Base-by-base conservation (phyloP, 2,888 invertebrate genomes). In the Rhodophaea formosa region DNA sequence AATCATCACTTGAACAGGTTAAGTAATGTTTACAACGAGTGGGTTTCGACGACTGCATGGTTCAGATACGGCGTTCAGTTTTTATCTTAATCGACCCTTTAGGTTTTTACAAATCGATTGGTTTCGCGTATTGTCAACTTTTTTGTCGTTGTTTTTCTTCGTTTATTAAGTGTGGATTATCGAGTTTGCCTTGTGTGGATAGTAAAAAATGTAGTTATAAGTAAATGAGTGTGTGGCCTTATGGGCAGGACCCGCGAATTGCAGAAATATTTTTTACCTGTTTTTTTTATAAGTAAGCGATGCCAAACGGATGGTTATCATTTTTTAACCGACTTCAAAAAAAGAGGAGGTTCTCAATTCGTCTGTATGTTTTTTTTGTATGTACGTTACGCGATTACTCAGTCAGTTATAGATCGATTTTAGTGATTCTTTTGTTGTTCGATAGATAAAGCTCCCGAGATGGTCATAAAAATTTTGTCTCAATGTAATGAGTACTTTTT, bases 1-100 rank as follows among this genome's bases (percentile, higher is more conserved):
- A 80, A 77, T 82, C 76, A 74, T 72, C 69, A 75, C 78, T 80
- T 79, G 47, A 74, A 82, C 78, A 80, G 79, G 77, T 82, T 82
- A 77, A 72, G 78, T 74, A 82, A 80, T 74, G 75, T 72, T 75
- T 70, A 69, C 64, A 62, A 61, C 56, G 59, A 45, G 46, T 47
- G 56, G 49, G 49, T 56, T 49, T 39, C 29, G 49, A 42, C 39
- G 16, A 56, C 56, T 56, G 39, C 42, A n/a, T 47, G 23, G 12
- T 23, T 29, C 29, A 7, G 49, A 5, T 14, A 6, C 14, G n/a
- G 42, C 8, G 30, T 10, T 23, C 42, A 17, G 56, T 56, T 56
- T 56, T 49, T 56, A 56, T 55, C 45, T 35, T 35, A 35, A 55
- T 35, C 23, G 43, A 44, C 54, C 54, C 54, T 55, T 45, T 17